Conservation (phyloP, 2,797 vertebrate genomes). For the Scomberomorus guttatus region DNA sequence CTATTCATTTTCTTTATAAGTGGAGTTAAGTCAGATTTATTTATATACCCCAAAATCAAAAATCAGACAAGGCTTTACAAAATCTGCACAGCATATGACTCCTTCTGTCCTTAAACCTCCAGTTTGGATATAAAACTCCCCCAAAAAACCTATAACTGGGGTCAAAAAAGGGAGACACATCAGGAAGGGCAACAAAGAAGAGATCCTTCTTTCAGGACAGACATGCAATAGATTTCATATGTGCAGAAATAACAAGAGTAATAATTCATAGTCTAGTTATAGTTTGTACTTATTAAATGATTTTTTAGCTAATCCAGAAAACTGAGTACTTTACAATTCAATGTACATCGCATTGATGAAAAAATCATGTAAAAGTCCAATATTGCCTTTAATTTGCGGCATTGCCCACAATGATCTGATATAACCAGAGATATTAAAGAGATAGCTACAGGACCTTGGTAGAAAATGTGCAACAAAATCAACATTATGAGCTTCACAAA, state of each 20-base stretch:
- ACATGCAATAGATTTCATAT: not conserved
- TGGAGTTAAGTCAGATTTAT: not conserved
- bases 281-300: no score
- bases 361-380: not conserved
- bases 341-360: no score
- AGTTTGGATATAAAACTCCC: no score
- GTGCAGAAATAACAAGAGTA: not conserved
- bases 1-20: not conserved
- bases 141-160: no score
- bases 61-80: no score
- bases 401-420: not conserved
- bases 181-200: no score
- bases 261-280: not conserved
- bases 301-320: no score
- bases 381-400: constrained; percentile 6
- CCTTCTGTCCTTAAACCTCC: no score
- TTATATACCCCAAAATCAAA: not conserved
- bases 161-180: no score
- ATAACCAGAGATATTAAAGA: not conserved
- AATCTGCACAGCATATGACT: no score
- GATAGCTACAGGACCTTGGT: not conserved
- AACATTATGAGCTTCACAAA: not conserved
- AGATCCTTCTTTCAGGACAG: not conserved
- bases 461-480: not conserved
- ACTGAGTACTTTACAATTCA: no score